phyloP scores from a whole-genome alignment of 2,113 vertebrate genomes.

The Zosterops lateralis region DNA sequence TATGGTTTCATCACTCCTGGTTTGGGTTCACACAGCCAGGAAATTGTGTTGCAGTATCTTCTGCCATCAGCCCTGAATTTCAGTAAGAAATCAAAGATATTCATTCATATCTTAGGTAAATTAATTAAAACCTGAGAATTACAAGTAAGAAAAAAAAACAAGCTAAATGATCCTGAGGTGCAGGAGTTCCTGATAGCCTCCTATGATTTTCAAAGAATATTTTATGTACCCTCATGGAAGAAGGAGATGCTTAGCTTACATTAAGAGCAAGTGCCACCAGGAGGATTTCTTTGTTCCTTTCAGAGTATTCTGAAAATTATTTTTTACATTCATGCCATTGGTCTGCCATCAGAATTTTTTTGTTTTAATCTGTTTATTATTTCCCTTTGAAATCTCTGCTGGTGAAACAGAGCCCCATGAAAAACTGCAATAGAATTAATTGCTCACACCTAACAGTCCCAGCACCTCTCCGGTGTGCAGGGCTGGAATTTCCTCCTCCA shows the following conservation, averaged over 20 bases:
- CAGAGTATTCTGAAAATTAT: background rate
- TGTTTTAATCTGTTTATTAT: background rate
- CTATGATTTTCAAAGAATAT: background rate
- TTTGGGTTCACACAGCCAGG: background rate
- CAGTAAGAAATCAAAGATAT: background rate
- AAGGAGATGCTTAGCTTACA: background rate
- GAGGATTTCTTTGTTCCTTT: background rate
- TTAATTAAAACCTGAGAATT: background rate
- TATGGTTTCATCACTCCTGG: background rate
- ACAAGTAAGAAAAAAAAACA: background rate
- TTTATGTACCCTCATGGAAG: background rate
- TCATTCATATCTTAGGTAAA: background rate
- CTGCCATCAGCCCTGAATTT: background rate
- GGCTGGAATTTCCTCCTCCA: background rate
- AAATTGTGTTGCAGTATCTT: background rate
- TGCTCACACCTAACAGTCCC: background rate
- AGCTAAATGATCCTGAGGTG: background rate
- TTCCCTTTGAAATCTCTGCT: background rate
- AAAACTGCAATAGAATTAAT: background rate
- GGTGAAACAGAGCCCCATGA: background rate
- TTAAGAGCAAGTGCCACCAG: background rate
- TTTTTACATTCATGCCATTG: background rate
- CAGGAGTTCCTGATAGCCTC: background rate
- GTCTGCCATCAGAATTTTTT: background rate
- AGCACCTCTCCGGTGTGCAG: background rate